A percentile compares a stretch with the other conserved stretches of the same genome.
Evolutionary conservation across 2,113 vertebrate genomes (phyloP).

Genomic region (Rhagologus leucostigma): DNA sequence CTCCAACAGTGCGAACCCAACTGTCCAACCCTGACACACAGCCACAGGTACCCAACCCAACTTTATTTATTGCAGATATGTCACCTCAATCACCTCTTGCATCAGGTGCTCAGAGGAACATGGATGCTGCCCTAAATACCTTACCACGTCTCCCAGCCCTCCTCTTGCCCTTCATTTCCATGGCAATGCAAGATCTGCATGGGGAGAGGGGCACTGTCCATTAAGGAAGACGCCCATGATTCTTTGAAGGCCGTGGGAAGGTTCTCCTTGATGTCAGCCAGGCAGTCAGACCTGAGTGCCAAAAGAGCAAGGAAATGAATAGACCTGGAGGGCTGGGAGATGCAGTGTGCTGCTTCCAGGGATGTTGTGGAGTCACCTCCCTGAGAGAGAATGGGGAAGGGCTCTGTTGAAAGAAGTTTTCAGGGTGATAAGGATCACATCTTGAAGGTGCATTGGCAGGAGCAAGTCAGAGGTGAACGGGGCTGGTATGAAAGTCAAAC

Average conservation of each 20-base stretch:
- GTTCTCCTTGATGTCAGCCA: background rate
- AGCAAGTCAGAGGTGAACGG: background rate
- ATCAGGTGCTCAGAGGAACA: background rate
- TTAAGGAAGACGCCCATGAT: fast-evolving
- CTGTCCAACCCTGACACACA: background rate
- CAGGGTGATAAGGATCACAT: background rate
- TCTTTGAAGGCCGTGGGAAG: background rate
- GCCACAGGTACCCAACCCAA: background rate
- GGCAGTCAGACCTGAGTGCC: background rate
- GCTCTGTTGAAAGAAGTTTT: background rate
- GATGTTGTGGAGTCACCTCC: background rate
- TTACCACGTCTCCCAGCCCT: background rate
- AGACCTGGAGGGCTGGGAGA: background rate
- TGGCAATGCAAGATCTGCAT: background rate
- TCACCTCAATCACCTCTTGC: fast-evolving
- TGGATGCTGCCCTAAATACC: background rate
- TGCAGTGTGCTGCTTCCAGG: background rate
- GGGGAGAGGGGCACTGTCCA: background rate
- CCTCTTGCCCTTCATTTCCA: background rate
- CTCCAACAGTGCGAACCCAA: background rate
- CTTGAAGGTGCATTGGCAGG: background rate
- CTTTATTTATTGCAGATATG: background rate
- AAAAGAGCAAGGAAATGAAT: background rate
- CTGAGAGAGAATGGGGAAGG: fast-evolving
- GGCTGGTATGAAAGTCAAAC: background rate